phyloP scores from a whole-genome alignment of 2,797 vertebrate species.

The Distichodus sexfasciatus region DNA sequence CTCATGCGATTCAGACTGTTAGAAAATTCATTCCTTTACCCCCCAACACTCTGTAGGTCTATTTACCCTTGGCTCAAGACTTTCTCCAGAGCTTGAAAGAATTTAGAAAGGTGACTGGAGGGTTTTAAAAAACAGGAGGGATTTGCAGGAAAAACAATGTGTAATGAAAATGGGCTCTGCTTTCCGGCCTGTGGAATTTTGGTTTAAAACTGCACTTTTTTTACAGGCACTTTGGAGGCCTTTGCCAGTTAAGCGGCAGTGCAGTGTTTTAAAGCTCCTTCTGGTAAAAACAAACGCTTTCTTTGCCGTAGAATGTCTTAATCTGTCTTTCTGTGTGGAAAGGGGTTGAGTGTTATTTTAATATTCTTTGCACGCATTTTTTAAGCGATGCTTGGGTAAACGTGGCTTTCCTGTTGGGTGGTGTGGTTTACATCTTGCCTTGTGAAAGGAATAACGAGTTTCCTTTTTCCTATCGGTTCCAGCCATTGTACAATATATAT shows the following conservation, averaged over 20 bases:
- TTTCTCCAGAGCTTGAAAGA: slow-evolving; percentile 57
- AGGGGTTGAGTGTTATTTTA: too few relatives aligned
- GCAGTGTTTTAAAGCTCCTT: background rate
- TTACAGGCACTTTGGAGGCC: slow-evolving; percentile 31
- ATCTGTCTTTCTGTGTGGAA: slow-evolving; percentile 35
- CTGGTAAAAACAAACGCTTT: slow-evolving; percentile 27
- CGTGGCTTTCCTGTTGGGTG: too few relatives aligned
- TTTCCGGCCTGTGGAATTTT: slow-evolving; percentile 43
- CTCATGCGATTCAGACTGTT: too few relatives aligned
- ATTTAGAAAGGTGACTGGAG: slow-evolving; percentile 63
- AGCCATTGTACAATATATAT: too few relatives aligned
- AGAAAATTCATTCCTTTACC: background rate
- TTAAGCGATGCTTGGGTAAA: too few relatives aligned
- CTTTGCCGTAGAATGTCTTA: background rate
- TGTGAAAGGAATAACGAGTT: too few relatives aligned
- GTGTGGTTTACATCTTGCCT: too few relatives aligned
- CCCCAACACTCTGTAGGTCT: background rate
- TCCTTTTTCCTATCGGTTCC: too few relatives aligned
- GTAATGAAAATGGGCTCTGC: slow-evolving; percentile 51
- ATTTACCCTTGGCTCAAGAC: slow-evolving; percentile 54
- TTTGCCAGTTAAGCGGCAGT: slow-evolving; percentile 22
- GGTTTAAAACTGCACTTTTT: slow-evolving; percentile 29
- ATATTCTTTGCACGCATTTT: background rate
- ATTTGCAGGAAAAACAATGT: slow-evolving; percentile 49
- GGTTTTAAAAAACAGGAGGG: slow-evolving; percentile 62